Base-by-base conservation (phyloP, 2,797 vertebrate genomes). In the Agapornis canus region DNA sequence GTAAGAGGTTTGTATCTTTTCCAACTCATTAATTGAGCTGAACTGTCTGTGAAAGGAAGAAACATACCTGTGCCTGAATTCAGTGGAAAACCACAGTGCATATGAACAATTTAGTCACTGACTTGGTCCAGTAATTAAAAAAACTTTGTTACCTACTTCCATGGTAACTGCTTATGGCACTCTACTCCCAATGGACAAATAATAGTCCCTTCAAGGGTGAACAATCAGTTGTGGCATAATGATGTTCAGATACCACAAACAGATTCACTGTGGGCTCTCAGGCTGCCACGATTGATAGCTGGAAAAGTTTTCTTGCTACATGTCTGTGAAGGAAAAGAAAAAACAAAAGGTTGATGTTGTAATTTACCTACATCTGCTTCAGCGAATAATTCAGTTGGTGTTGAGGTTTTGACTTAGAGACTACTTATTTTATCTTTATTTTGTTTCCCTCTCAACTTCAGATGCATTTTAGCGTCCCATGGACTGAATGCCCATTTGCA, bases 281-380 rank as follows among this genome's bases (percentile, higher is more conserved):
- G 25, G 17, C 6, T n/a, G 12, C 66, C 27, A 10, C 48, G 57
- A 60, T 13, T 83, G 77, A 37, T 13, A 61, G 26, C 7, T 14
- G n/a, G 37, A 78, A 65, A 13, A 76, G 19, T 54, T 72, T 88
- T 70, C 21, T 32, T 83, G 21, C 10, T 25, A 31, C 37, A 64
- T 54, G n/a, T 2, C 6, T 1, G 1, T 13, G 45, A 73, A 57
- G 54, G 0, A 37, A 68, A 78, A 57, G 2, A 39, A 52, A 64
- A 35, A 52, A 8, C 0, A 25, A 37, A 57, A 32, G 4, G 0
- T n/a, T 5, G 51, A 0, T 52, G 20, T 42, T 79, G 4, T 32
- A 73, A 51, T 71, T 68, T 86, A 17, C 39, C 51, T 71, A 23
- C 15, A 51, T 48, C 9, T 86, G 10, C 9, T 68, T 68, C 47